Percentiles rank a stretch among this genome's conserved stretches.
These are phyloP conservation scores for Orchestes rusci DNA, from an alignment of 2,888 invertebrate species.

Conservation along the genomic window DNA sequence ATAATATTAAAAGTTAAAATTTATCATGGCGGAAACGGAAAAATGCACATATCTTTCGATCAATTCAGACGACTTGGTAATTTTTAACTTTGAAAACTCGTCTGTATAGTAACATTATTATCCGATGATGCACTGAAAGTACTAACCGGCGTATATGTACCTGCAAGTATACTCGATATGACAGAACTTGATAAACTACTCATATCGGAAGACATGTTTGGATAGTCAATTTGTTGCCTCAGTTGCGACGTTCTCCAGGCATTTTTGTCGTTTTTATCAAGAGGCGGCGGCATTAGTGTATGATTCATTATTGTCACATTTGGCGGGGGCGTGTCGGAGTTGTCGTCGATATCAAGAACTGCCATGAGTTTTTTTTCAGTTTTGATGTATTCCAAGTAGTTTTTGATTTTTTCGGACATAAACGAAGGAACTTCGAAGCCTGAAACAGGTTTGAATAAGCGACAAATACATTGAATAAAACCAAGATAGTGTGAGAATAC, in stretches of 20 bases:
- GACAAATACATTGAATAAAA: too few species aligned
- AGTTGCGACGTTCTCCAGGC: conserved; percentile 31
- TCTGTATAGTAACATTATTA: too few species aligned
- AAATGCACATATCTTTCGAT: too few species aligned
- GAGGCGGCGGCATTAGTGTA: conserved; percentile 35
- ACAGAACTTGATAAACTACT: conserved; percentile 43
- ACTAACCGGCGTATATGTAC: conserved; percentile 20
- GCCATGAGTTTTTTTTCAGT: conserved; percentile 38
- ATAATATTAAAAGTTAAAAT: too few species aligned
- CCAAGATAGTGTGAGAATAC: too few species aligned
- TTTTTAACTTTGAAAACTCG: too few species aligned
- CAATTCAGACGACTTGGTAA: too few species aligned
- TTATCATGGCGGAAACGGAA: too few species aligned
- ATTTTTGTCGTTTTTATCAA: conserved; percentile 41
- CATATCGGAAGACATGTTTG: conserved; percentile 41
- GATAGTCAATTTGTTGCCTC: conserved; percentile 33
- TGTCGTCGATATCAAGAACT: conserved; percentile 38
- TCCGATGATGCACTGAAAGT: too few species aligned
- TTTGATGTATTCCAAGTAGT: conserved; percentile 50
- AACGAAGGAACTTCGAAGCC: conserved; percentile 69
- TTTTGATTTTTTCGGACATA: conserved; percentile 66
- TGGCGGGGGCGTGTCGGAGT: conserved; percentile 40
- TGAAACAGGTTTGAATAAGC: too few species aligned
- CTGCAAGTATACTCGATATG: conserved; percentile 40
- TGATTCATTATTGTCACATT: conserved; percentile 29